Percentiles rank a stretch among this genome's conserved stretches.
Conservation (phyloP, 2,888 invertebrate species). For the Thalpophila matura region DNA sequence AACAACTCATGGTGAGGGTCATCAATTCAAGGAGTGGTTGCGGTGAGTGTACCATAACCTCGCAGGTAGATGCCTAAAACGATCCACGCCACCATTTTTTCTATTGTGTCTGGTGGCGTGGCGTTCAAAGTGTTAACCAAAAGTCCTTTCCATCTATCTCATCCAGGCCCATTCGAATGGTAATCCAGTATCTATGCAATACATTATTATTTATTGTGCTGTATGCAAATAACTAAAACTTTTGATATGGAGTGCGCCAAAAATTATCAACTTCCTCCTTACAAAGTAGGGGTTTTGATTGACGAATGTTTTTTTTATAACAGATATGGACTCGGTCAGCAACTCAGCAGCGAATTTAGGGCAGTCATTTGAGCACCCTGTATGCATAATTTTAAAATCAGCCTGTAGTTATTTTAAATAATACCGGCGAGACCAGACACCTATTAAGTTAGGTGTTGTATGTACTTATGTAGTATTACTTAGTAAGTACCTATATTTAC, state of each 20-base stretch:
- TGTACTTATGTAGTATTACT: neutral
- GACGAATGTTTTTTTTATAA: neutral
- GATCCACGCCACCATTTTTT: too few relatives aligned
- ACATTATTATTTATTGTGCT: neutral
- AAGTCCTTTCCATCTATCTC: too few relatives aligned
- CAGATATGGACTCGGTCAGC: neutral
- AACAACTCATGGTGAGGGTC: too few relatives aligned
- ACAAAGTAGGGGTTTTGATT: neutral
- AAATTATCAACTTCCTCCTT: constrained; percentile 31
- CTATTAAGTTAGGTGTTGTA: constrained; percentile 25
- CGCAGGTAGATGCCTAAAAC: too few relatives aligned
- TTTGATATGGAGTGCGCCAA: neutral
- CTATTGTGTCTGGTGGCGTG: too few relatives aligned
- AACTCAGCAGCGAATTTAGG: neutral
- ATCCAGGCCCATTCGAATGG: neutral
- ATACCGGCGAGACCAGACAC: constrained; percentile 1
- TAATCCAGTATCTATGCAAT: neutral
- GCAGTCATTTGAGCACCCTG: neutral
- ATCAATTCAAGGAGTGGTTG: too few relatives aligned
- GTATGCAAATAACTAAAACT: constrained; percentile 3
- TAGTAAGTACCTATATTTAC: constrained; percentile 43
- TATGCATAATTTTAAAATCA: neutral
- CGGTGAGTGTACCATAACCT: too few relatives aligned
- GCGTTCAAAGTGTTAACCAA: too few relatives aligned
- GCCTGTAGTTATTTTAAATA: neutral